Conservation (phyloP, 2,888 invertebrate genomes). For the Phytoseiulus persimilis region DNA sequence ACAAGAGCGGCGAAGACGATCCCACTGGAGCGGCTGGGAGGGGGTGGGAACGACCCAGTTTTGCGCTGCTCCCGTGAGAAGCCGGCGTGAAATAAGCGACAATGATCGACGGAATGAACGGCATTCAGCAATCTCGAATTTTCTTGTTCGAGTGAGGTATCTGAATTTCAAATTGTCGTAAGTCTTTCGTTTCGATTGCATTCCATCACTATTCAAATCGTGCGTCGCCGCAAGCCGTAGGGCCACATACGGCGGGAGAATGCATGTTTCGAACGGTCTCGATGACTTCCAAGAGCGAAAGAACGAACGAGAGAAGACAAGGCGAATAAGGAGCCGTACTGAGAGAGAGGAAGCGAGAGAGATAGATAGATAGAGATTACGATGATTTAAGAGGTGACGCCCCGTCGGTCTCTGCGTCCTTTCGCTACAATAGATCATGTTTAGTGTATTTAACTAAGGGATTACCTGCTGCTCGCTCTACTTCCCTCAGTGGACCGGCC, state of each 20-base stretch:
- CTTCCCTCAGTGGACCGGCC: not conserved
- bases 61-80: not conserved
- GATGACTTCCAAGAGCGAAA: not conserved
- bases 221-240: not conserved
- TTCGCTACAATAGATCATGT: slow-evolving; percentile 34
- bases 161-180: not conserved
- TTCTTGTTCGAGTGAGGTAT: not conserved
- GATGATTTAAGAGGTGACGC: slow-evolving; percentile 37
- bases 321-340: not conserved
- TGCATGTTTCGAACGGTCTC: not conserved
- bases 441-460: slow-evolving; percentile 38
- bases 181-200: not conserved
- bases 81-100: not conserved
- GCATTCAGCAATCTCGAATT: not conserved
- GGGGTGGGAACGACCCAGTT: not conserved
- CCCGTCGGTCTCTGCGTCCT: not conserved
- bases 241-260: not conserved
- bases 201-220: not conserved
- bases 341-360: not conserved
- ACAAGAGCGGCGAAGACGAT: not conserved
- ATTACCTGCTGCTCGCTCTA: slow-evolving; percentile 23
- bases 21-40: not conserved
- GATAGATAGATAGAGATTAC: slow-evolving; percentile 20
- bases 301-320: not conserved
- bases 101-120: not conserved